Percentiles rank a stretch among this genome's conserved stretches.
Conservation (phyloP, 1,140 invertebrate genomes). For the Brachionus angularis region DNA sequence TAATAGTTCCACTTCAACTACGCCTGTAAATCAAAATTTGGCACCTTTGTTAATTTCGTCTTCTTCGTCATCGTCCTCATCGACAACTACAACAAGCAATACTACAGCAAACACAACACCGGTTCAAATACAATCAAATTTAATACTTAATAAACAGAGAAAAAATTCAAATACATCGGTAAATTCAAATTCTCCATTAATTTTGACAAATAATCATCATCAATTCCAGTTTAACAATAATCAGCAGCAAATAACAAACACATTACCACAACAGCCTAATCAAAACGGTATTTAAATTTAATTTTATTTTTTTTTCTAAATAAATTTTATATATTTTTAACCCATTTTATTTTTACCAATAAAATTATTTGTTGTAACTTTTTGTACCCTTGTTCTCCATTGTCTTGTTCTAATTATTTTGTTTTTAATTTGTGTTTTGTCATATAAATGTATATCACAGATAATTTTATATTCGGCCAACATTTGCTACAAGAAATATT, state of each 20-base stretch:
- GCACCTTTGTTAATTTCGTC: constrained; percentile 21
- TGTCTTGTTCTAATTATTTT: not conserved
- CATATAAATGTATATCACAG: not conserved
- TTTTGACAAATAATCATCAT: not conserved
- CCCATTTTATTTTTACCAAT: not conserved
- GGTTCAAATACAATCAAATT: constrained; percentile 7
- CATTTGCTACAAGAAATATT: constrained; percentile 42
- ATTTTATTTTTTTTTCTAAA: not conserved
- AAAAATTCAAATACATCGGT: constrained; percentile 30
- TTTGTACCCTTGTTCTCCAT: not conserved
- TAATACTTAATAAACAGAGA: constrained; percentile 2
- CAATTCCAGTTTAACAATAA: constrained; percentile 21
- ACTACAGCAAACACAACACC: constrained; percentile 15
- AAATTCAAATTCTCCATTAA: constrained; percentile 20
- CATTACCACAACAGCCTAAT: too few relatives aligned
- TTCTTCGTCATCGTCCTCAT: constrained; percentile 7
- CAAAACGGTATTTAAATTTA: constrained; percentile 26
- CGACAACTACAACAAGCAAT: not conserved
- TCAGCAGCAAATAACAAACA: not conserved
- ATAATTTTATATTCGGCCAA: constrained; percentile 34
- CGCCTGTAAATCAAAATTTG: constrained; percentile 30
- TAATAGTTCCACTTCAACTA: constrained; percentile 19
- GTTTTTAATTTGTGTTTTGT: too few relatives aligned
- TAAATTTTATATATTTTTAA: too few relatives aligned
- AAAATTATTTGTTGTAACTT: not conserved